Evolutionary conservation across 2,888 invertebrate genomes (phyloP).

Genomic region (Cosmorhoe ocellata): DNA sequence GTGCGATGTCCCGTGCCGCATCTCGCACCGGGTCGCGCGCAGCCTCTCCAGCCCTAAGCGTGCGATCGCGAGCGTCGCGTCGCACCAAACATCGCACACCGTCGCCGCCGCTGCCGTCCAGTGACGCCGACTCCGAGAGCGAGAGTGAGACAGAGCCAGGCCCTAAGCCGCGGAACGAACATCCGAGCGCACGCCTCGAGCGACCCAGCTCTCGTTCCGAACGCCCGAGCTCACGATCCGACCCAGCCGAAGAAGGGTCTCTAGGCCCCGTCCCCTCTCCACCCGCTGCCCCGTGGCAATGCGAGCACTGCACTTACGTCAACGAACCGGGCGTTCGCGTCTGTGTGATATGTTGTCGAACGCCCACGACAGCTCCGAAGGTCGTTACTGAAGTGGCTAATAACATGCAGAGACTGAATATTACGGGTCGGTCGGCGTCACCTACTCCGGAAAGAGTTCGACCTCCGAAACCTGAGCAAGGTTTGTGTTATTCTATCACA

Average conservation of each 20-base stretch:
- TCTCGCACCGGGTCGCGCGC: slow-evolving; percentile 85
- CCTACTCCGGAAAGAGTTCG: slow-evolving; percentile 33
- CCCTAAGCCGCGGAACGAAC: slow-evolving; percentile 21
- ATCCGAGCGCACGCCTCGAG: slow-evolving; percentile 6
- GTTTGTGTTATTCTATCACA: slow-evolving; percentile 51
- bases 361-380: slow-evolving; percentile 78
- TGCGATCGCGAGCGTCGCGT: slow-evolving; percentile 87
- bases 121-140: slow-evolving; percentile 85
- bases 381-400: slow-evolving; percentile 39
- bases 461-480: slow-evolving; percentile 68
- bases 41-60: slow-evolving; percentile 86
- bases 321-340: slow-evolving; percentile 91
- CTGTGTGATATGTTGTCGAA: slow-evolving; percentile 94
- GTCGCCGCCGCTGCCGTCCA: slow-evolving; percentile 70
- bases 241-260: slow-evolving; percentile 47
- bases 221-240: slow-evolving; percentile 9
- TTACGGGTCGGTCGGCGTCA: slow-evolving; percentile 30
- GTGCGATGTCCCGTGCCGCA: slow-evolving; percentile 70
- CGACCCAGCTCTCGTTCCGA: slow-evolving; percentile 4
- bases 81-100: slow-evolving; percentile 66
- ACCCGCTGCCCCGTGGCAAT: slow-evolving; percentile 88
- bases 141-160: slow-evolving; percentile 57
- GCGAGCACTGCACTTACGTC: slow-evolving; percentile 94
- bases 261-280: slow-evolving; percentile 75
- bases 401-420: slow-evolving; percentile 40